Conservation (phyloP, 1,140 invertebrate species). For the Elymnias hypermnestra region DNA sequence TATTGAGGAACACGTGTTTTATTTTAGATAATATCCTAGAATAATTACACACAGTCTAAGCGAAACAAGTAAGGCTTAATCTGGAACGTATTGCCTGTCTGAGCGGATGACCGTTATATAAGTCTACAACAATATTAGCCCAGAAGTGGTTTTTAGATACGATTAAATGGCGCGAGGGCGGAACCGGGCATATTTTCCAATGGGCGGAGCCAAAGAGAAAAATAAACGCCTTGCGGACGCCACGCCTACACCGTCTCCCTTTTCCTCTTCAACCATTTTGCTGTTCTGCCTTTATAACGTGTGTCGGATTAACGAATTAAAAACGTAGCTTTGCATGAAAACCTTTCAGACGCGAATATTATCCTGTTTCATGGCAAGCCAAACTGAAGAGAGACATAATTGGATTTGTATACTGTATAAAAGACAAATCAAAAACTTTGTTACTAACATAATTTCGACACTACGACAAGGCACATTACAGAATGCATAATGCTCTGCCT, state of each 20-base stretch:
- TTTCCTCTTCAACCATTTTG: slow-evolving; percentile 41
- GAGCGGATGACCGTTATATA: neutral
- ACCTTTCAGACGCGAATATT: slow-evolving; percentile 1
- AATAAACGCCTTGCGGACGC: slow-evolving; percentile 55
- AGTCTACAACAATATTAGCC: neutral
- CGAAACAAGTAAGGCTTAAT: too few relatives aligned
- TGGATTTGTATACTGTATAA: neutral
- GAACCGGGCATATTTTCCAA: slow-evolving; percentile 41
- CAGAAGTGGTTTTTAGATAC: slow-evolving; percentile 6
- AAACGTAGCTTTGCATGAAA: slow-evolving; percentile 18
- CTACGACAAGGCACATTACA: too few relatives aligned
- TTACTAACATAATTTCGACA: too few relatives aligned
- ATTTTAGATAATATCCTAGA: too few relatives aligned
- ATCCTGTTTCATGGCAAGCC: slow-evolving; percentile 1
- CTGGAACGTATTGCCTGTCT: too few relatives aligned
- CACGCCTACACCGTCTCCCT: slow-evolving; percentile 50
- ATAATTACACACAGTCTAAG: too few relatives aligned
- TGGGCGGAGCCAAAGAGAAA: slow-evolving; percentile 65
- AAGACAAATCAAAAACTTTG: too few relatives aligned
- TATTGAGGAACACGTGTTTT: too few relatives aligned
- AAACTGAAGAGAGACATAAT: neutral
- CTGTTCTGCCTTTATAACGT: slow-evolving; percentile 39
- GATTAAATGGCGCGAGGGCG: slow-evolving; percentile 53
- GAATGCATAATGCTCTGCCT: too few relatives aligned
- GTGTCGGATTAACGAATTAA: slow-evolving; percentile 28